phyloP scores from a whole-genome alignment of 2,888 invertebrate genomes.

The Conistra vaccinii region DNA sequence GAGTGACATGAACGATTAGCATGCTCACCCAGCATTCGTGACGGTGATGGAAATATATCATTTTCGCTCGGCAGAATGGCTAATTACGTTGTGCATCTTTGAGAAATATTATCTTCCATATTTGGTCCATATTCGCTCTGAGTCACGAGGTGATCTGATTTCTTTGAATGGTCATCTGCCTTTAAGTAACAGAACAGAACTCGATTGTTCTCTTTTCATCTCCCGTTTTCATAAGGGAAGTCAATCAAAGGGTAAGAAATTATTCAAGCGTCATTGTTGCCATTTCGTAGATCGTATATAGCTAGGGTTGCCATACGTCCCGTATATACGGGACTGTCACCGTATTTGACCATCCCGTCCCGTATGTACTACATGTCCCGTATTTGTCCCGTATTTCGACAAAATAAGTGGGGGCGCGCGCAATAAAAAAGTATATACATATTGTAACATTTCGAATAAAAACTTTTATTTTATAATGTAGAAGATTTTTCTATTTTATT shows the following conservation, averaged over 20 bases:
- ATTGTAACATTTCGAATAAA: too few species aligned
- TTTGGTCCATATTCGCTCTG: conserved; percentile 16
- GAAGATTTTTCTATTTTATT: too few species aligned
- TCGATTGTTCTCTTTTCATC: not conserved
- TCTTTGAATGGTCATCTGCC: not conserved
- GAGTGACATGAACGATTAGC: conserved; percentile 79
- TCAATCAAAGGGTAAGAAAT: not conserved
- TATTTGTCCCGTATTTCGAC: too few species aligned
- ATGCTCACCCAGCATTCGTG: conserved; percentile 67
- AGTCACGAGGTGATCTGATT: not conserved
- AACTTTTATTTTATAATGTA: too few species aligned
- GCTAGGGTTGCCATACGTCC: too few species aligned
- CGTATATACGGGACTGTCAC: too few species aligned
- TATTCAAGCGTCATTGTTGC: conserved; percentile 12
- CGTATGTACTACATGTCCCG: too few species aligned
- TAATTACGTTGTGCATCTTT: conserved; percentile 29
- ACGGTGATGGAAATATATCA: conserved; percentile 47
- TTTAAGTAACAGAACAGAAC: not conserved
- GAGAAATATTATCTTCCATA: conserved; percentile 25
- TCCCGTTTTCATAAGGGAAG: not conserved
- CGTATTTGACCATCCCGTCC: too few species aligned
- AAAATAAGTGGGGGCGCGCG: too few species aligned
- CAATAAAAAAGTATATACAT: too few species aligned
- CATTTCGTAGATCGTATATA: conserved; percentile 11
- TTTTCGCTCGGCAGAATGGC: conserved; percentile 38